phyloP scores from a whole-genome alignment of 2,113 vertebrate genomes.

The Rhea pennata region DNA sequence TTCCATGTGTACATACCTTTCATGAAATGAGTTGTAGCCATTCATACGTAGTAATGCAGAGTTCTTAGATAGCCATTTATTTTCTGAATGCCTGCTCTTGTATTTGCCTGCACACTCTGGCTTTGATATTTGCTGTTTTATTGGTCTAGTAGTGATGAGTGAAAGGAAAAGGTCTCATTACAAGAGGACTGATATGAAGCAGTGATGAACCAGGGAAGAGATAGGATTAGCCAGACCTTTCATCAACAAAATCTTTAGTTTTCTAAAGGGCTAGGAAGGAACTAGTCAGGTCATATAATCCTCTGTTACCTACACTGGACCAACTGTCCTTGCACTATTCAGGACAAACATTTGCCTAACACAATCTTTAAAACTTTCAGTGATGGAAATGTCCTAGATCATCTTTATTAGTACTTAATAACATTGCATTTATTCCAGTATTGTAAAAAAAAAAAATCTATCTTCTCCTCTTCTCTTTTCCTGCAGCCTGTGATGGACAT shows the following conservation, averaged over 20 bases:
- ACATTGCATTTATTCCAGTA: neutral
- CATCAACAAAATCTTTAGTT: neutral
- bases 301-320: neutral
- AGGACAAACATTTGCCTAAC: neutral
- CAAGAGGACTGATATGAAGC: neutral
- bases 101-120: neutral
- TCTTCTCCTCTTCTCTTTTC: neutral
- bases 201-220: neutral
- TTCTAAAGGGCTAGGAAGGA: neutral
- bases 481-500: neutral
- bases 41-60: neutral
- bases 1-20: neutral
- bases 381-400: neutral
- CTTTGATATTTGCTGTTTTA: slow-evolving; percentile 17
- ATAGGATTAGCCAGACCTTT: neutral
- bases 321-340: neutral
- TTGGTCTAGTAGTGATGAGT: neutral
- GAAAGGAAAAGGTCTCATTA: neutral
- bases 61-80: neutral
- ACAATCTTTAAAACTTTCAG: neutral
- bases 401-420: neutral
- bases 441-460: neutral
- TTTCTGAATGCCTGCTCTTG: neutral
- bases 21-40: neutral
- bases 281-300: neutral